Evolutionary conservation across 2,888 invertebrate genomes (phyloP).

Genomic region (Bombylius major): DNA sequence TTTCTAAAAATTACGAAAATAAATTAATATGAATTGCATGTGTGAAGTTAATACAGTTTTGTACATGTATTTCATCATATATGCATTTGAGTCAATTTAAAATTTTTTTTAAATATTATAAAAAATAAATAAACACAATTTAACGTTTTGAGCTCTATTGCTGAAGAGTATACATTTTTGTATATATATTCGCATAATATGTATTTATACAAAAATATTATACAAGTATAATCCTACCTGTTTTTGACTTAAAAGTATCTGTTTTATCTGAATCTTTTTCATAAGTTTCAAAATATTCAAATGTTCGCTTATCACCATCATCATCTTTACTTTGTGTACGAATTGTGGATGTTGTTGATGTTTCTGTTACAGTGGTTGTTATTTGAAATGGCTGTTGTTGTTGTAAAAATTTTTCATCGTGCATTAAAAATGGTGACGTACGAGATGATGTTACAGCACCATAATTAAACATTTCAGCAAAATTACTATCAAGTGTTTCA

Average conservation of each 20-base stretch:
- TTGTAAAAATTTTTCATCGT: not conserved
- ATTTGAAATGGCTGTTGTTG: not conserved
- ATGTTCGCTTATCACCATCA: not conserved
- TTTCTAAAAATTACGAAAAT: no score
- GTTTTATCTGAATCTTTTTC: not conserved
- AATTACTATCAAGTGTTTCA: constrained; percentile 48
- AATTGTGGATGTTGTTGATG: not conserved
- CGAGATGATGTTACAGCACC: constrained; percentile 1
- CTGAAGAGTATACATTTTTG: not conserved
- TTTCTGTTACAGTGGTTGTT: not conserved
- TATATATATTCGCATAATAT: not conserved
- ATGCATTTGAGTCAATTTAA: no score
- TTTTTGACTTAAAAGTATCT: not conserved
- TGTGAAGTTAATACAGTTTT: no score
- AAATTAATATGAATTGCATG: no score
- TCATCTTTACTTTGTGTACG: not conserved
- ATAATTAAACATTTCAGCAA: constrained; percentile 11
- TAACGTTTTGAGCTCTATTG: constrained; percentile 9
- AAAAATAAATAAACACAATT: no score
- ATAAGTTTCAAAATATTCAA: not conserved
- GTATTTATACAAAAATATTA: not conserved
- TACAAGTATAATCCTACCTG: not conserved
- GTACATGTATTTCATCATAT: no score
- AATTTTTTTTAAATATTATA: no score
- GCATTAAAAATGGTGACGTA: not conserved